Percentiles rank a stretch among this genome's conserved stretches.
These are phyloP conservation scores for western clawed frog (Xenopus tropicalis) DNA, from an alignment of 2,113 vertebrate genomes.

Conservation along the genomic window UCB_Xtro_10.0 CM004443.2:76970001-76970500, in stretches of 20 bases:
- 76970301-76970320: conserved; percentile 28
- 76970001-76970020: no score
- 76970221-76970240: conserved; percentile 10
- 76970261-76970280: conserved; percentile 16
- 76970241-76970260: conserved; percentile 4
- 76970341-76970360: conserved; percentile 38
- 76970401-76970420: conserved; percentile 45
- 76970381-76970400: conserved; percentile 40
- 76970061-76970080: background rate
- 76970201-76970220: conserved; percentile 5
- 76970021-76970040: no score
- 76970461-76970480: background rate
- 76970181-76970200: conserved; percentile 28
- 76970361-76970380: conserved; percentile 38
- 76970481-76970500: no score
- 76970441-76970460: conserved; percentile 16
- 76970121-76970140: conserved; percentile 1
- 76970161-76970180: conserved; percentile 27
- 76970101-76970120: conserved; percentile 2
- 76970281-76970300: conserved; percentile 20
- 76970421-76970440: conserved; percentile 28
- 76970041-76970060: no score
- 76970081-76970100: conserved; percentile 9
- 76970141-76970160: conserved; percentile 36
- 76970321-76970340: conserved; percentile 28